These are phyloP conservation scores for Parelbella ahira DNA, from an alignment of 2,888 invertebrate genomes.

Conservation along the genomic window DNA sequence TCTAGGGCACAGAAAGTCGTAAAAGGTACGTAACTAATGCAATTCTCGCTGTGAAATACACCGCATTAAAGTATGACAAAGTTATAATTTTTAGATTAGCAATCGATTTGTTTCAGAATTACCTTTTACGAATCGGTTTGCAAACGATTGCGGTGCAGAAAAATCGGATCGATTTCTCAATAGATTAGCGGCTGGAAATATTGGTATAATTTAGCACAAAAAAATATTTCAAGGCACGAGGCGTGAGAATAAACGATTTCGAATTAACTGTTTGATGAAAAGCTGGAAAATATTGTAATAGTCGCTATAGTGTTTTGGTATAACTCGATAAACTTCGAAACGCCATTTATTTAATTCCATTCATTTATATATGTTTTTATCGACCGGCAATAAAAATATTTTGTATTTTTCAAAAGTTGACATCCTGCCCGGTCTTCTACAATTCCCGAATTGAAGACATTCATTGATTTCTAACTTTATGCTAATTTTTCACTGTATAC, in stretches of 20 bases:
- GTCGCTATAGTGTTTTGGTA: too few relatives aligned
- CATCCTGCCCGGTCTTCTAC: too few relatives aligned
- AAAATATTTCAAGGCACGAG: conserved; percentile 12
- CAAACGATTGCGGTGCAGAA: conserved; percentile 53
- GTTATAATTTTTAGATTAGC: conserved; percentile 51
- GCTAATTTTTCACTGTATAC: conserved; percentile 1
- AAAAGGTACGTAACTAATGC: conserved; percentile 25
- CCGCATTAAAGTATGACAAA: conserved; percentile 38
- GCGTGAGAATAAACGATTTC: conserved; percentile 7
- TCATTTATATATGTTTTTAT: too few relatives aligned
- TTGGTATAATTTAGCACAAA: conserved; percentile 13
- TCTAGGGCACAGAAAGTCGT: conserved; percentile 20
- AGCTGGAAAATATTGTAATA: background rate
- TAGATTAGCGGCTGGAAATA: conserved; percentile 35
- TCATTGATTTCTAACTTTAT: too few relatives aligned
- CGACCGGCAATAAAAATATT: too few relatives aligned
- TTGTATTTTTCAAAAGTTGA: too few relatives aligned
- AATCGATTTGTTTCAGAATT: conserved; percentile 52
- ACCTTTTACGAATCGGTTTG: conserved; percentile 40
- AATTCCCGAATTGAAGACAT: too few relatives aligned
- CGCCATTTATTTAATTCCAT: too few relatives aligned
- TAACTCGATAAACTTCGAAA: too few relatives aligned
- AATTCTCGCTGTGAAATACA: conserved; percentile 41
- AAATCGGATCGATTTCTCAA: conserved; percentile 44
- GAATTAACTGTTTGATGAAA: background rate